These are phyloP conservation scores for Terrapene triunguis DNA, from an alignment of 2,113 vertebrate species.

Conservation along the genomic window DNA sequence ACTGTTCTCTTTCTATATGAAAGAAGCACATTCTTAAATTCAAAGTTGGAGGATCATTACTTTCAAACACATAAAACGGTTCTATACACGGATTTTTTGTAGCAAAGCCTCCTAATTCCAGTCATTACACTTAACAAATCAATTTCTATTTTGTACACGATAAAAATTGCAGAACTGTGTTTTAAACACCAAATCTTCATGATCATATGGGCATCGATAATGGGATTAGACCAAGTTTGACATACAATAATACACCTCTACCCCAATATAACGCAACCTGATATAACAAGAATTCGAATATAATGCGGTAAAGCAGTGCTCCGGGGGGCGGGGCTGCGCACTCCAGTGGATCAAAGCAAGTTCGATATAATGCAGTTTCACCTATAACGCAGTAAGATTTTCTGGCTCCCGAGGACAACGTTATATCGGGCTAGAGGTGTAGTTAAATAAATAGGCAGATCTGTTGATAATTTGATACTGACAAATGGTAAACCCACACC, in stretches of 20 bases:
- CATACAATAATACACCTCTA: neutral
- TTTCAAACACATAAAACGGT: neutral
- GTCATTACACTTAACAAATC: neutral
- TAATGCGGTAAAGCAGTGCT: too few species aligned
- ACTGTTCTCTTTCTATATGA: neutral
- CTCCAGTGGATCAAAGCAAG: too few species aligned
- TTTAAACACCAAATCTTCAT: neutral
- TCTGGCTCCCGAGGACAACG: too few species aligned
- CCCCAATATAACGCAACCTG: too few species aligned
- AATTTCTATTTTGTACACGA: rapidly evolving
- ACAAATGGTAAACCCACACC: neutral
- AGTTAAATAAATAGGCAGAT: neutral
- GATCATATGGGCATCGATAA: neutral
- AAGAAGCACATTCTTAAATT: neutral
- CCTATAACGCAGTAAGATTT: too few species aligned
- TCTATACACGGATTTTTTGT: neutral
- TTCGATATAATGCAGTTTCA: too few species aligned
- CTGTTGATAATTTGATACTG: neutral
- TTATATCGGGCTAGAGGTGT: too few species aligned
- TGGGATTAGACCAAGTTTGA: neutral
- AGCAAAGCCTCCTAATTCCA: neutral
- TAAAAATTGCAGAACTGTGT: neutral
- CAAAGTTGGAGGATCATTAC: neutral
- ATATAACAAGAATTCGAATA: too few species aligned
- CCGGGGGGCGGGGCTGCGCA: too few species aligned